Percentiles rank a stretch among this genome's conserved stretches.
Conservation (phyloP, 2,113 vertebrate genomes). For the Emberiza fucata region DNA sequence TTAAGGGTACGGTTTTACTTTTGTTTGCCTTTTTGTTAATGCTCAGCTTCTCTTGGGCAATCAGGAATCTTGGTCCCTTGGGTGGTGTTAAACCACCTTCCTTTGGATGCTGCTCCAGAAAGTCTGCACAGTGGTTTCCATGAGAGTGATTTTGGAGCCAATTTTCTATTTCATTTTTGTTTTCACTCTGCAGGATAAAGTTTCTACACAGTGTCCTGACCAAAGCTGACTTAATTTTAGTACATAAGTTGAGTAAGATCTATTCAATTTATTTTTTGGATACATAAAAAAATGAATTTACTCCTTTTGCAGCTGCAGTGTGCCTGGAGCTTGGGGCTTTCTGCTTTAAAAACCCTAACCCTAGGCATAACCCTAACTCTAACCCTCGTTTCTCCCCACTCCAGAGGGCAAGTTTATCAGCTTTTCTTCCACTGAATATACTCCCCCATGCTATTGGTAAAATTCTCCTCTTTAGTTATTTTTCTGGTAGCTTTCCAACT, state of each 20-base stretch:
- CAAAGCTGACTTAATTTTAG: neutral
- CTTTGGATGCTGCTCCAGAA: neutral
- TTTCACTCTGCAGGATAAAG: neutral
- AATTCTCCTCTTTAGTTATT: neutral
- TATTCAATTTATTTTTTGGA: neutral
- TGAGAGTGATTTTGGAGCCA: neutral
- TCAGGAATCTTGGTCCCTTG: neutral
- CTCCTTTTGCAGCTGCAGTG: neutral
- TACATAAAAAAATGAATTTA: neutral
- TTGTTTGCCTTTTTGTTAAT: neutral
- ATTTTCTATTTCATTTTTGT: neutral
- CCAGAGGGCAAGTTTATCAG: neutral
- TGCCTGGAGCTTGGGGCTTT: too few relatives aligned
- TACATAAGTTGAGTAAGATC: neutral
- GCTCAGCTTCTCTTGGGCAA: neutral
- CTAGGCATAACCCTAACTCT: too few relatives aligned
- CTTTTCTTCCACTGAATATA: neutral
- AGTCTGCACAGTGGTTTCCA: neutral
- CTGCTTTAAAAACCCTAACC: too few relatives aligned
- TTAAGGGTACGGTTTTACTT: neutral
- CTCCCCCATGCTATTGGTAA: neutral
- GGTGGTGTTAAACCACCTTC: neutral
- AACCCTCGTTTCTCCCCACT: neutral
- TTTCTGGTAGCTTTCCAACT: neutral
- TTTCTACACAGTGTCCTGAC: neutral